Evolutionary conservation across 2,113 vertebrate genomes (phyloP).

Genomic region (Ammodramus savannarum): DNA sequence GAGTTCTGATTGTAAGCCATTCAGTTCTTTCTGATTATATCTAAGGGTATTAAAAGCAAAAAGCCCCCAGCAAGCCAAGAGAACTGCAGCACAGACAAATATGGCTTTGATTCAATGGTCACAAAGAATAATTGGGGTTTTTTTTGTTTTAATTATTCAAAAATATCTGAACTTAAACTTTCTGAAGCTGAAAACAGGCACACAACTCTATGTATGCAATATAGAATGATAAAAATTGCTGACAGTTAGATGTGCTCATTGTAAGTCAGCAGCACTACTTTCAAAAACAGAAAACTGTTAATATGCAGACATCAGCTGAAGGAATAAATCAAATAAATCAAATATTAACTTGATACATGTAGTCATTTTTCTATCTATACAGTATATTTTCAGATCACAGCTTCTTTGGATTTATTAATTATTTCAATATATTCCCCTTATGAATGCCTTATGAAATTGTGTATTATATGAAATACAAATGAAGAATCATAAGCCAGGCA

Average conservation of each 20-base stretch:
- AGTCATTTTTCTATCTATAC: neutral
- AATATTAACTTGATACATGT: neutral
- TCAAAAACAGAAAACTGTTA: neutral
- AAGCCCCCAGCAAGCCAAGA: neutral
- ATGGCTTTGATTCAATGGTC: neutral
- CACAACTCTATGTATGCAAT: neutral
- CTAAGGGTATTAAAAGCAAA: neutral
- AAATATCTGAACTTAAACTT: neutral
- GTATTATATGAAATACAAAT: neutral
- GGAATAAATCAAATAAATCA: neutral
- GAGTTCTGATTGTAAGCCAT: neutral
- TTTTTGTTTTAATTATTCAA: neutral
- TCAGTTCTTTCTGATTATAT: neutral
- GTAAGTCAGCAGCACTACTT: neutral
- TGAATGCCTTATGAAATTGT: neutral
- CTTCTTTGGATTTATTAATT: neutral
- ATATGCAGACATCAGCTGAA: neutral
- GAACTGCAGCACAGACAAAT: neutral
- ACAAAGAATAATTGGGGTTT: neutral
- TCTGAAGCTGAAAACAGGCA: neutral
- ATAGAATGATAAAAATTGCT: neutral
- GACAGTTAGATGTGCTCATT: neutral
- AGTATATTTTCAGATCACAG: neutral
- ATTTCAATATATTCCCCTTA: neutral
- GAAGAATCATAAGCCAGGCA: neutral